Conservation (phyloP, 2,888 invertebrate species). For the Nineta flava region DNA sequence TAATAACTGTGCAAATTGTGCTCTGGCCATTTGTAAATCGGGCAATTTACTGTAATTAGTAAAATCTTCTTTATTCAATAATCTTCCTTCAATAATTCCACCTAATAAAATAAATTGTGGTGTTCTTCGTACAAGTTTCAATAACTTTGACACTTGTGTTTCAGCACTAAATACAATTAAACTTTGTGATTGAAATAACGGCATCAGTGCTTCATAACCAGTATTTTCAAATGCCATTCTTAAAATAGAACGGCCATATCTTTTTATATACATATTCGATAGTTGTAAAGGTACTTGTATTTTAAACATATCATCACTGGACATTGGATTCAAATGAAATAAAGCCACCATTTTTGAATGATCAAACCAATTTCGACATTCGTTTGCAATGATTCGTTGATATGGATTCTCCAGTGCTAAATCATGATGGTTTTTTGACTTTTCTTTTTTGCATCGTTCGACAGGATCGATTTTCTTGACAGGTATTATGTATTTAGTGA, state of each 20-base stretch:
- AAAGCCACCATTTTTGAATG: conserved; percentile 55
- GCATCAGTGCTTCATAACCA: conserved; percentile 46
- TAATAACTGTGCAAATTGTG: conserved; percentile 51
- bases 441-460: conserved; percentile 34
- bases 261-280: conserved; percentile 51
- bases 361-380: conserved; percentile 52
- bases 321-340: conserved; percentile 55
- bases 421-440: conserved; percentile 13
- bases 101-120: conserved; percentile 54
- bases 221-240: conserved; percentile 48
- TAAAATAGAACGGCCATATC: conserved; percentile 48
- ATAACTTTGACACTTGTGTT: conserved; percentile 38
- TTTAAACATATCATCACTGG: conserved; percentile 45
- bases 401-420: conserved; percentile 47
- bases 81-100: conserved; percentile 53
- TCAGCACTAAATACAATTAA: conserved; percentile 56
- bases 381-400: conserved; percentile 53
- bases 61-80: conserved; percentile 54
- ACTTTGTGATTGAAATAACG: conserved; percentile 45
- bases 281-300: conserved; percentile 44
- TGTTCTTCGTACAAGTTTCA: conserved; percentile 50
- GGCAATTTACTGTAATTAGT: conserved; percentile 47
- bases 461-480: conserved; percentile 32
- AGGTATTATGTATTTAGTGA: conserved; percentile 46
- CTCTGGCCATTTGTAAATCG: conserved; percentile 45